These are phyloP conservation scores for Dicrurus megarhynchus DNA, from an alignment of 2,113 vertebrate species.

Conservation along the genomic window DNA sequence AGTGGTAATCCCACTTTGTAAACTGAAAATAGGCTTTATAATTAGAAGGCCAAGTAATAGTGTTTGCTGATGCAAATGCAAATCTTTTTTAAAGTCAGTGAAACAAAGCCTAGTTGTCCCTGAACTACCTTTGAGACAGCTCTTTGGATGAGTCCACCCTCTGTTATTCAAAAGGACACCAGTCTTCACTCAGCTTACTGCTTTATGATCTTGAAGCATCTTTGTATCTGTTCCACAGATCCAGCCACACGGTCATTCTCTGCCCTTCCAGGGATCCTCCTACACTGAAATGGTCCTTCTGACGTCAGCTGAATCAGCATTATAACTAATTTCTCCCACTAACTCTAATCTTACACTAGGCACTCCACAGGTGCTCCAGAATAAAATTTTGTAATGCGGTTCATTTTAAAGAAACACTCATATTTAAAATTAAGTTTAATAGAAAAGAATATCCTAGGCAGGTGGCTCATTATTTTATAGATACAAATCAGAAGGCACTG, in stretches of 20 bases:
- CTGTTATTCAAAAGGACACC: neutral
- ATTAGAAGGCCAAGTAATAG: neutral
- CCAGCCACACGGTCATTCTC: accelerated
- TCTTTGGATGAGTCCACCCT: neutral
- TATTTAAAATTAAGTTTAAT: neutral
- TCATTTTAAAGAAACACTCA: neutral
- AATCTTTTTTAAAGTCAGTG: neutral
- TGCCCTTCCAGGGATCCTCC: neutral
- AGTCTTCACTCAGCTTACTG: neutral
- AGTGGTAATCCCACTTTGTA: neutral
- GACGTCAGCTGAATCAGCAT: neutral
- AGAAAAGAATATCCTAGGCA: neutral
- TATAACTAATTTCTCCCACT: neutral
- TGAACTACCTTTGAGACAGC: neutral
- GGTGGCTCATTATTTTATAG: neutral
- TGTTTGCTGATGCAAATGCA: slow-evolving; percentile 7
- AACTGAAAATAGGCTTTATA: neutral
- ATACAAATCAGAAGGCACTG: neutral
- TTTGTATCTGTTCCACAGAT: neutral
- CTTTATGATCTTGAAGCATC: neutral
- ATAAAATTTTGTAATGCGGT: neutral
- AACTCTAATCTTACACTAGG: neutral
- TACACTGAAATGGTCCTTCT: neutral
- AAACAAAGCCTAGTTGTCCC: neutral
- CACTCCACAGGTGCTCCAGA: accelerated